phyloP scores from a whole-genome alignment of 2,797 vertebrate species.

The Micropoecilia bifurca region DNA sequence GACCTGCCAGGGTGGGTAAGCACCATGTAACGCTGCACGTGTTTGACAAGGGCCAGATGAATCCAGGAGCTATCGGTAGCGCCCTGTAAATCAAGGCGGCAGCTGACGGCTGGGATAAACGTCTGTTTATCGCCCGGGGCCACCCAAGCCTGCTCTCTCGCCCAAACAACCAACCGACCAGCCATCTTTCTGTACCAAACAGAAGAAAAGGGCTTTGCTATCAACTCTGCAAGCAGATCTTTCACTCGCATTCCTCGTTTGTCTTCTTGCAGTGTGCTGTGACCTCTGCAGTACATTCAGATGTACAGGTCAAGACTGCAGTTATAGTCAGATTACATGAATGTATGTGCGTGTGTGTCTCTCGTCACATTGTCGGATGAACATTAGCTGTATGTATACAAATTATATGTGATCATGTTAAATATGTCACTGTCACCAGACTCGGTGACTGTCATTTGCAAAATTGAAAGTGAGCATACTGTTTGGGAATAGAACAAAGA shows the following conservation, averaged over 20 bases:
- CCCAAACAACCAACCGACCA: constrained; percentile 81
- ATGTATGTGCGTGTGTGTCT: constrained; percentile 20
- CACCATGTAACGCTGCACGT: constrained; percentile 88
- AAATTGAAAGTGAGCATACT: constrained; percentile 9
- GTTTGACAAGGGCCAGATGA: constrained; percentile 99
- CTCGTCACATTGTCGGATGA: constrained; percentile 18
- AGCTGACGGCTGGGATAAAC: constrained; percentile 99
- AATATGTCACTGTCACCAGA: constrained; percentile 20
- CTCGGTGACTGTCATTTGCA: constrained; percentile 5
- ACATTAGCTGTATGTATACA: constrained; percentile 18
- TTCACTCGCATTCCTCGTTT: constrained; percentile 42
- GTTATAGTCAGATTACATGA: constrained; percentile 20
- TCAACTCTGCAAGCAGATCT: constrained; percentile 55
- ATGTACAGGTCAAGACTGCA: constrained; percentile 38
- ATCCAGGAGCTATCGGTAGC: constrained; percentile 97
- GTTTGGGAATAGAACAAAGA: constrained; percentile 15
- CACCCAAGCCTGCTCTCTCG: constrained; percentile 81
- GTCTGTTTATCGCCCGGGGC: constrained; percentile 96
- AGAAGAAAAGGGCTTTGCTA: constrained; percentile 54
- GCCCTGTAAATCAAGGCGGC: constrained; percentile 98
- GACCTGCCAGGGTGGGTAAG: constrained; percentile 93
- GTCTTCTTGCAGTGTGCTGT: constrained; percentile 33
- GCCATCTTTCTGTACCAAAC: constrained; percentile 61
- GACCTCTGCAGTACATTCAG: constrained; percentile 43
- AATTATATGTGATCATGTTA: constrained; percentile 15